Evolutionary conservation across 2,113 vertebrate genomes (phyloP), one percentile per base, ranked within the genome.

Genomic region (Cyanoliseus patagonus): DNA sequence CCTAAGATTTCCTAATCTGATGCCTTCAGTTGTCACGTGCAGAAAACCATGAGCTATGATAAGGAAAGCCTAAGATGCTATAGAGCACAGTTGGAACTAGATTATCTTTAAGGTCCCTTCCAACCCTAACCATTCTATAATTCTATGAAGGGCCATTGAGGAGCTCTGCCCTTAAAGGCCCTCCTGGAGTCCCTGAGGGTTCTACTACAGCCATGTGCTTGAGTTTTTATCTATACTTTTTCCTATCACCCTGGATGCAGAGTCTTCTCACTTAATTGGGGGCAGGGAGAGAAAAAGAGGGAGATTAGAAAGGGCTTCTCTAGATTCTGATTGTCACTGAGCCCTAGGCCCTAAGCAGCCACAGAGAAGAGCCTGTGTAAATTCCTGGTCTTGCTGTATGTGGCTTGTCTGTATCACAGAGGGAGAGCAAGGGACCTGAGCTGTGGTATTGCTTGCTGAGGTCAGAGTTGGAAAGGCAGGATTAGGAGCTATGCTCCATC

Each of bases 381-480:
- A 39, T 83, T 44, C 30, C 11, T 59, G 1, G 10, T 33, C 35
- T 47, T 73, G 6, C 23, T 78, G 5, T 51, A 39, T 42, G 33
- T 61, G 49, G 17, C 28, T 77, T 83, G 31, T 23, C 49, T 30
- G 23, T 15, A 17, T 35, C 52, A 39, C 30, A 18, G 52, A 5
- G 17, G 10, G 6, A 35, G 15, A 30, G 47, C 0, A 0, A 57
- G 49, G 49, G 31, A 57, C 46, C 8, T 0, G 1, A 83, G 59
- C 28, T 86, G 39, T 55, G 39, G 16, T 44, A 14, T 17, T 83
- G 19, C 35, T 85, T 69, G 35, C 41, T 6, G 4, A 16, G 62
- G 23, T 57, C 53, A 49, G 72, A 66, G 22, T 4, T 85, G 33
- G 72, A 62, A 52, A 69, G 75, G 49, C 76, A 73, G 49, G 12